phyloP scores from a whole-genome alignment of 2,888 invertebrate species.

The Podotricha telesiphe region DNA sequence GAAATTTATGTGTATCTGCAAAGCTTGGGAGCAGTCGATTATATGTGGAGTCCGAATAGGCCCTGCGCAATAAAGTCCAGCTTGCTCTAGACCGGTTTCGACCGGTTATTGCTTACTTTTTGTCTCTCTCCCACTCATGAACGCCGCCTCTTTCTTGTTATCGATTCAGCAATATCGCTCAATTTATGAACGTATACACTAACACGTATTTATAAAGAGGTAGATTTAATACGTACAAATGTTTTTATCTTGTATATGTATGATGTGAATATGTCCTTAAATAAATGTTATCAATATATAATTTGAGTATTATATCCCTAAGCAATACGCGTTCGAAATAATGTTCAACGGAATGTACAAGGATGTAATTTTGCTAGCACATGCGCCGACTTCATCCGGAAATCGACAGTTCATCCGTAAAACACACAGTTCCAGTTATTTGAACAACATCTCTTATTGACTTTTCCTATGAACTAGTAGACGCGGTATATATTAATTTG shows the following conservation, averaged over 20 bases:
- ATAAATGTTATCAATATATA: no score
- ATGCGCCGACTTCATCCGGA: not conserved
- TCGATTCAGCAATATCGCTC: not conserved
- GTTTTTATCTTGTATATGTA: not conserved
- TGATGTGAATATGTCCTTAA: not conserved
- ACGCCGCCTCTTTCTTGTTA: not conserved
- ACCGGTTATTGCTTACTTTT: conserved; percentile 38
- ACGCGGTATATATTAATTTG: no score
- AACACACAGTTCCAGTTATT: not conserved
- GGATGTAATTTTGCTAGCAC: not conserved
- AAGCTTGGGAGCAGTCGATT: not conserved
- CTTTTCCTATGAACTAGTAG: not conserved
- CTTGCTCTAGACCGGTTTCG: conserved; percentile 40
- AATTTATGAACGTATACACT: conserved; percentile 5
- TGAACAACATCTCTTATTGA: not conserved
- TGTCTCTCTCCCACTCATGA: conserved; percentile 13
- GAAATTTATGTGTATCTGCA: not conserved
- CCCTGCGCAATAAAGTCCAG: conserved; percentile 41
- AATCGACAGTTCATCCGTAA: not conserved
- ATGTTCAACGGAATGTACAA: conserved; percentile 3
- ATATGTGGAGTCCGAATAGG: conserved; percentile 21
- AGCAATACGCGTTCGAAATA: not conserved
- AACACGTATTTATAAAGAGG: not conserved
- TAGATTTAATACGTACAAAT: not conserved
- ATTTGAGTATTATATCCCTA: not conserved